Conservation (phyloP, 2,113 vertebrate genomes). For the Girardinichthys multiradiatus region DNA sequence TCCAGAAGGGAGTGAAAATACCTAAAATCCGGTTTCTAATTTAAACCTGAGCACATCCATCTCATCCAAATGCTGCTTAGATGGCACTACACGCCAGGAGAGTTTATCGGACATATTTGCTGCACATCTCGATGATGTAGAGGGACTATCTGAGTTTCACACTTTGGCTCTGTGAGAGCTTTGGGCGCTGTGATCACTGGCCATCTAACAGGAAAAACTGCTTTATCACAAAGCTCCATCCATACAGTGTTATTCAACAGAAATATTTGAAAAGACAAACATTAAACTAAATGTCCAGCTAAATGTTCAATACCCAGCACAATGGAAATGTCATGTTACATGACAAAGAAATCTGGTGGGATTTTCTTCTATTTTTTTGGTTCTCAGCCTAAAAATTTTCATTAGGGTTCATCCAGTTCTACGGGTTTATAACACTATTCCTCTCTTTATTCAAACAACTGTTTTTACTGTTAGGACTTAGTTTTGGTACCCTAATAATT, state of each 20-base stretch:
- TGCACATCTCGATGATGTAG: slow-evolving; percentile 64
- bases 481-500: no score
- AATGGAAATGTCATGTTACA: no score
- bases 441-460: no score
- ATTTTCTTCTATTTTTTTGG: no score
- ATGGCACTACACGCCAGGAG: slow-evolving; percentile 38
- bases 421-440: no score
- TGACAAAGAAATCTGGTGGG: no score
- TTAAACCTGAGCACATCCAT: slow-evolving; percentile 48
- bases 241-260: slow-evolving; percentile 47
- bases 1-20: background rate
- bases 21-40: slow-evolving; percentile 12
- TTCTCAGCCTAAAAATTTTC: no score
- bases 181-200: slow-evolving; percentile 48
- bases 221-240: slow-evolving; percentile 56
- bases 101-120: slow-evolving; percentile 41
- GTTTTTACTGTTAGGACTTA: no score
- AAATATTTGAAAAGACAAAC: slow-evolving; percentile 1
- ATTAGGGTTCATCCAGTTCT: no score
- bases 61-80: slow-evolving; percentile 38
- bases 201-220: slow-evolving; percentile 58
- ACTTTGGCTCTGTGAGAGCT: slow-evolving; percentile 52
- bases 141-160: slow-evolving; percentile 56
- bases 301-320: no score
- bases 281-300: no score